Evolutionary conservation across 2,888 invertebrate species (phyloP).

Genomic region (Cyclophora punctaria): DNA sequence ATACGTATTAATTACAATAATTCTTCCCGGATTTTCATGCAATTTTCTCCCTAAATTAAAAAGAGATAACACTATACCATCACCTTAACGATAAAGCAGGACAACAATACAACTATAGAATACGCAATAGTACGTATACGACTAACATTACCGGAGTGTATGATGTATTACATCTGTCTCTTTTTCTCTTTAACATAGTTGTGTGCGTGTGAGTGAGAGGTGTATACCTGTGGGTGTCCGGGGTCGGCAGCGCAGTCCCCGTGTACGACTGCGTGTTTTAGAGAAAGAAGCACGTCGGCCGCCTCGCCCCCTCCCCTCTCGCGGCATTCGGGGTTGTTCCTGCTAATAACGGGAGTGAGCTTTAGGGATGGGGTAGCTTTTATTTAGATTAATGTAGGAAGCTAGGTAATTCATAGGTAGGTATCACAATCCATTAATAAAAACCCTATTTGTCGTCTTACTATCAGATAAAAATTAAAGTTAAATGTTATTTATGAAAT

Average conservation of each 20-base stretch:
- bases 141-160: too few relatives aligned
- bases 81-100: too few relatives aligned
- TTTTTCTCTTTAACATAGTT: neutral
- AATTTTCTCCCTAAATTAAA: conserved; percentile 19
- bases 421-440: too few relatives aligned
- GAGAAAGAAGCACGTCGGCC: conserved; percentile 90
- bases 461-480: too few relatives aligned
- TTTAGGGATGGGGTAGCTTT: too few relatives aligned
- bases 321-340: conserved; percentile 70
- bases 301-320: conserved; percentile 79
- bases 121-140: too few relatives aligned
- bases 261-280: conserved; percentile 92
- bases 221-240: conserved; percentile 68
- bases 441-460: too few relatives aligned
- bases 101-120: too few relatives aligned
- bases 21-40: conserved; percentile 25
- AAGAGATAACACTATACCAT: neutral
- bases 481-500: too few relatives aligned
- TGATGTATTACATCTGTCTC: conserved; percentile 1
- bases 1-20: conserved; percentile 50
- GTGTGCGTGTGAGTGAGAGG: conserved; percentile 29
- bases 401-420: too few relatives aligned
- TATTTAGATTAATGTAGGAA: too few relatives aligned
- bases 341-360: conserved; percentile 28
- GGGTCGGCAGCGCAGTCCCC: conserved; percentile 76